These are phyloP conservation scores for Aphaenogaster ashmeadi DNA, from an alignment of 1,140 invertebrate species.

Conservation along the genomic window DNA sequence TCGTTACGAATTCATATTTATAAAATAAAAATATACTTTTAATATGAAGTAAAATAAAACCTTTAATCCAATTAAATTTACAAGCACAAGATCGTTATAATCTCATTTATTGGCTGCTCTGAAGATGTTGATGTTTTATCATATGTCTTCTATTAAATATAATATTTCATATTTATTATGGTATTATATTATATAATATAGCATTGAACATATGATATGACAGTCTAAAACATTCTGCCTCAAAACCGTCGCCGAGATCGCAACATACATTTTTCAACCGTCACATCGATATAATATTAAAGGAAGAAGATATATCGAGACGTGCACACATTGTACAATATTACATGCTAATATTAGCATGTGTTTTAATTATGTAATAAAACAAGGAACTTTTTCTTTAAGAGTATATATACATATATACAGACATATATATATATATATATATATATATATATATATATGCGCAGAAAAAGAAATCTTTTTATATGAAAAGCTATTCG, in stretches of 20 bases:
- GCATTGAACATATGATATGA: neutral
- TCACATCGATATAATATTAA: constrained; percentile 79
- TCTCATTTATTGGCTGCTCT: constrained; percentile 11
- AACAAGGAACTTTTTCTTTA: constrained; percentile 77
- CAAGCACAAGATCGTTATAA: constrained; percentile 20
- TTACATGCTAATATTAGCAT: constrained; percentile 80
- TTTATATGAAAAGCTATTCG: constrained; percentile 77
- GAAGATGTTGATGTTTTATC: constrained; percentile 29
- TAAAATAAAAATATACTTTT: constrained; percentile 33
- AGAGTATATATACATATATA: constrained; percentile 50
- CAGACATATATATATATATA: constrained; percentile 20
- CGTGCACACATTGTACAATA: constrained; percentile 82
- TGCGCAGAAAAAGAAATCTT: constrained; percentile 65
- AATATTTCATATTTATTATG: constrained; percentile 35
- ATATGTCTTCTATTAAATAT: constrained; percentile 40
- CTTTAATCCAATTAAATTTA: constrained; percentile 19
- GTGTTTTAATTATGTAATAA: constrained; percentile 73
- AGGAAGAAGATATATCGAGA: constrained; percentile 57
- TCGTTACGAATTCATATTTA: constrained; percentile 1
- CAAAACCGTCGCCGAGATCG: constrained; percentile 61
- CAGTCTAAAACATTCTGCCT: constrained; percentile 76
- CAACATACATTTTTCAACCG: constrained; percentile 70
- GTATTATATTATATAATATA: constrained; percentile 21
- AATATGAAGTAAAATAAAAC: constrained; percentile 13
- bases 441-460: constrained; percentile 58